Evolutionary conservation across 2,888 invertebrate genomes (phyloP), one percentile per base, ranked within the genome.

Genomic region (Trisateles emortualis): DNA sequence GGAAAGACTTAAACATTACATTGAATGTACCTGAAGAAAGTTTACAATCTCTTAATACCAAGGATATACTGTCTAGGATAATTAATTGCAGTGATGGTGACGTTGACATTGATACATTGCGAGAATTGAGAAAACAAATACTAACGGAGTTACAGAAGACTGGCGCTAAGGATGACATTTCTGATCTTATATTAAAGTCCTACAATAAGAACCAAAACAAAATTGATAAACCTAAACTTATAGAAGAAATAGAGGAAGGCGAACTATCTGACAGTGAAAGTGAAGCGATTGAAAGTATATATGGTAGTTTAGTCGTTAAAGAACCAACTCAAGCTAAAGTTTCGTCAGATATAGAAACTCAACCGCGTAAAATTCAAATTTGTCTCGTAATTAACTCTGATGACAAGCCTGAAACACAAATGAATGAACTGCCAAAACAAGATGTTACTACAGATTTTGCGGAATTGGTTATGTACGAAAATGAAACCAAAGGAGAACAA

Each of bases 261-360:
- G 92, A 92, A 74, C 59, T 92, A 36, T 91, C 92, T 8, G 92
- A 92, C 47, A 91, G 92, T 69, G 92, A 90, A 68, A 92, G 91
- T 73, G 91, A 92, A 74, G 79, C 85, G 3, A 92, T 92, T 57
- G 84, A 87, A 74, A 91, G 81, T 56, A 80, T 92, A 42, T 92
- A 91, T 56, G 88, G 90, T 16, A 90, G 85, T 61, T 72, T 91
- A 52, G 79, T 88, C 2, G 72, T 87, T 14, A 64, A 68, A 46
- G 67, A 69, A 40, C 56, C 64, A 52, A 55, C 29, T 29, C 54
- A 65, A 4, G 9, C 16, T 14, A 73, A 77, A 61, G 52, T 57
- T 44, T 33, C 59, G 8, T 51, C 63, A 22, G 77, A 79, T n/a
- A 76, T 74, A 48, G 72, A 79, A 43, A 74, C 72, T 19, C 57